Evolutionary conservation across 92 coral and sea anemone species (phyloP), one percentile per base, ranked within the genome.

Genomic region (Zoanthus sansibaricus): DNA sequence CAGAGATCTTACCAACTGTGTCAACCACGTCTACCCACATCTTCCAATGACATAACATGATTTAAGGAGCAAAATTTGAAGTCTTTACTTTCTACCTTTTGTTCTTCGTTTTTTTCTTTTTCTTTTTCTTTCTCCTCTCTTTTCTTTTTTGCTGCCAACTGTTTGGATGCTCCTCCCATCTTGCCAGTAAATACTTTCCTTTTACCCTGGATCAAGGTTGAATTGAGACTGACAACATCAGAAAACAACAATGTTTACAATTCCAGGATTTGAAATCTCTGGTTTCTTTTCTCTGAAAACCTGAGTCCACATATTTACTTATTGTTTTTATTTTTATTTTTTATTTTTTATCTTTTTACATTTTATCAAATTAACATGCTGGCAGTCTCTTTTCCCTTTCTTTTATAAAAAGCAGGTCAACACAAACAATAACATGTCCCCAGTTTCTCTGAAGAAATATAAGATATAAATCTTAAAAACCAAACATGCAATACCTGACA

Each of bases 101-200:
- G 80, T 42, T 82, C 91, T 13, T 52, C 91, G 74, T 80, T 89
- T 75, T 94, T 94, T 33, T 84, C 94, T 56, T 93, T 89, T 12
- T 91, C 94, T 17, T 94, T 94, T 16, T 82, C 95, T 75, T 94
- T 96, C 76, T 95, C 99, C 78, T 95, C 91, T 83, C 95, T 95
- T 91, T 91, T 94, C 94, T 95, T 97, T 92, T 97, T 97, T 51
- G 95, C 97, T 21, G 91, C 78, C 37, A 95, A 66, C 88, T 97
- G 98, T 82, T 92, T 95, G 37, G 97, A 78, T 12, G 99, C 96
- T 44, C 99, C 99, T 9, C 98, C 95, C 99, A 97, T 97, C 87
- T 93, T 90, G 84, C 99, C 99, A 49, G 94, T 94, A 83, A 91
- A 84, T 18, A 97, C 75, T 75, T 87, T 89, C 91, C 98, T 92